phyloP scores from a whole-genome alignment of 2,888 invertebrate genomes.

The Brachyptera putata region DNA sequence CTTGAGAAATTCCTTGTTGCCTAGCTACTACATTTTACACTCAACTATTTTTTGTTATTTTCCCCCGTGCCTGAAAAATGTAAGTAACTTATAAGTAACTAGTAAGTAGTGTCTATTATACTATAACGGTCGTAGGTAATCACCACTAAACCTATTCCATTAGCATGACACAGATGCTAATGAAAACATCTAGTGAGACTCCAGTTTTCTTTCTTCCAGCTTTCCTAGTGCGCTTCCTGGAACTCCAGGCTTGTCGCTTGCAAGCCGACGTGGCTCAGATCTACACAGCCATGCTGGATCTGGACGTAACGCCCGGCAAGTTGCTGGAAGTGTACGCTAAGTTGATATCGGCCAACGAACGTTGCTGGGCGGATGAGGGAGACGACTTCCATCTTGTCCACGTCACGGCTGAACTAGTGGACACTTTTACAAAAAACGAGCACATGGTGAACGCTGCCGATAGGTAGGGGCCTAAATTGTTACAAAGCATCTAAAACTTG shows the following conservation, averaged over 20 bases:
- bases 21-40: no score
- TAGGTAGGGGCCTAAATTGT: slow-evolving; percentile 42
- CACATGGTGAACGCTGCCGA: slow-evolving; percentile 51
- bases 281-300: slow-evolving; percentile 67
- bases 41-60: no score
- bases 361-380: slow-evolving; percentile 79
- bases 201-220: slow-evolving; percentile 48
- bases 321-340: slow-evolving; percentile 80
- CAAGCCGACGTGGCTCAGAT: slow-evolving; percentile 66
- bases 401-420: slow-evolving; percentile 68
- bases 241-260: slow-evolving; percentile 70
- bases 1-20: no score
- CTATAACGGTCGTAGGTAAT: no score
- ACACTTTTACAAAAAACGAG: slow-evolving; percentile 61
- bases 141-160: not conserved
- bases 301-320: slow-evolving; percentile 71
- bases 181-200: not conserved
- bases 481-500: slow-evolving; percentile 12
- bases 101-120: no score
- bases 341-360: slow-evolving; percentile 74
- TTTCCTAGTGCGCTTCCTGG: slow-evolving; percentile 73
- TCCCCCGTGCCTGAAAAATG: no score
- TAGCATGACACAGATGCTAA: not conserved
- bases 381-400: slow-evolving; percentile 81
- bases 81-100: no score